Conservation (phyloP, 1,140 invertebrate genomes). For the Meloidogyne hapla region DNA sequence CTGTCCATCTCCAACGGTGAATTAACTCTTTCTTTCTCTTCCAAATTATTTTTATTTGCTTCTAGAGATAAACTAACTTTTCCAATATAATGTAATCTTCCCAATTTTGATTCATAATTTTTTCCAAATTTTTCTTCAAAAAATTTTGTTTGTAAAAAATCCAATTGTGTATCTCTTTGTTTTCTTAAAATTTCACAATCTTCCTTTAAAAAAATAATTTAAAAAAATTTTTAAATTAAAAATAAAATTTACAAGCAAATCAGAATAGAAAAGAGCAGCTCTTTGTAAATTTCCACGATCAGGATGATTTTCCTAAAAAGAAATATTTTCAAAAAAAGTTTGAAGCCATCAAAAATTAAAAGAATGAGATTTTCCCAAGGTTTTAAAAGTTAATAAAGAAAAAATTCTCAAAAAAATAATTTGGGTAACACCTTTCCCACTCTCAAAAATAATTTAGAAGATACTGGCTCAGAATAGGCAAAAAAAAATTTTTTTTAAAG, state of each 20-base stretch:
- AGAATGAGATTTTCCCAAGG: too few relatives aligned
- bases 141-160: constrained; percentile 87
- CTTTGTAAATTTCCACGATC: constrained; percentile 93
- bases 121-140: constrained; percentile 68
- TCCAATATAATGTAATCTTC: constrained; percentile 70
- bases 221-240: constrained; percentile 18
- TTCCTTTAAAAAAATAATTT: constrained; percentile 69
- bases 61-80: constrained; percentile 70
- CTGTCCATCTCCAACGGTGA: constrained; percentile 49
- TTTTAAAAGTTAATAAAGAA: too few relatives aligned
- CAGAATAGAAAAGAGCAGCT: constrained; percentile 86
- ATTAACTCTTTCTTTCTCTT: constrained; percentile 24
- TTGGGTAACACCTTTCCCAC: too few relatives aligned
- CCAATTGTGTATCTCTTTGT: constrained; percentile 92
- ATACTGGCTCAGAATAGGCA: too few relatives aligned
- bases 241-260: constrained; percentile 77
- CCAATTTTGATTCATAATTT: constrained; percentile 66
- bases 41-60: not conserved
- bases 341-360: too few relatives aligned
- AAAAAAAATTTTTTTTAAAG: too few relatives aligned
- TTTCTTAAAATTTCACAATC: constrained; percentile 79
- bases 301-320: constrained; percentile 77
- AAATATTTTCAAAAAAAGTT: constrained; percentile 11
- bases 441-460: too few relatives aligned
- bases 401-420: too few relatives aligned